Base-by-base conservation (phyloP, 1,140 invertebrate species). In the Bombus waltoni region DNA sequence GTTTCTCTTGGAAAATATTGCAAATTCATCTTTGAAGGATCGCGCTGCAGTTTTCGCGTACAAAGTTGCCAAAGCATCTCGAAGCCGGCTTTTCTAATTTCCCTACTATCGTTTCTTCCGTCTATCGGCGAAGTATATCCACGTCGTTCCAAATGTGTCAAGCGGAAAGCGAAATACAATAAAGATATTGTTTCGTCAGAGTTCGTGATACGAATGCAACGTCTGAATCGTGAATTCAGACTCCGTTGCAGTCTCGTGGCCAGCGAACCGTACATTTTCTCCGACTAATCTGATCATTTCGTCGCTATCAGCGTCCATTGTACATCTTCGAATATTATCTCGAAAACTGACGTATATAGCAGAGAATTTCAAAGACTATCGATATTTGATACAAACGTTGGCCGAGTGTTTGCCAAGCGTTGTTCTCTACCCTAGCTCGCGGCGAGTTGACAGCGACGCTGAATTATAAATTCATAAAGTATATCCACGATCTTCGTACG, bases 251-350 rank as follows among this genome's bases (percentile, higher is more conserved):
- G 47, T 74, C 9, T 53, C 38, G 22, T 25, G 44, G 53, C 44
- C 44, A 75, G 73, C 73, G 73, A 75, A 75, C 73, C 32, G 73
- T 57, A 22, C 22, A 75, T 35, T 53, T 75, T 75, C 73, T 75
- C 44, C 22, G 73, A 75, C n/a, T 75, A 75, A 75, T 75, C 73
- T 57, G 22, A 53, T 53, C 73, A 35, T 53, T 57, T 75, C 73
- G 44, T 35, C 44, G 28, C 44, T 75, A 75, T 57, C 73, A 75
- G 73, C 3, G 6, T 25, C 44, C 47, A 75, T 75, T 75, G 73
- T 75, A 25, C 44, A 38, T 35, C 35, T 5, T 22, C 42, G 44
- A 75, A 75, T 40, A 75, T 53, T 53, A 40, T 40, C 44, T 38
- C 44, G 32, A 13, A 57, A n/a, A 53, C 73, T 57, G 22, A 32